A percentile compares a stretch with the other conserved stretches of the same genome.
These are phyloP conservation scores for Apogon hyalosoma DNA, from an alignment of 2,797 vertebrate genomes.

Conservation along the genomic window DNA sequence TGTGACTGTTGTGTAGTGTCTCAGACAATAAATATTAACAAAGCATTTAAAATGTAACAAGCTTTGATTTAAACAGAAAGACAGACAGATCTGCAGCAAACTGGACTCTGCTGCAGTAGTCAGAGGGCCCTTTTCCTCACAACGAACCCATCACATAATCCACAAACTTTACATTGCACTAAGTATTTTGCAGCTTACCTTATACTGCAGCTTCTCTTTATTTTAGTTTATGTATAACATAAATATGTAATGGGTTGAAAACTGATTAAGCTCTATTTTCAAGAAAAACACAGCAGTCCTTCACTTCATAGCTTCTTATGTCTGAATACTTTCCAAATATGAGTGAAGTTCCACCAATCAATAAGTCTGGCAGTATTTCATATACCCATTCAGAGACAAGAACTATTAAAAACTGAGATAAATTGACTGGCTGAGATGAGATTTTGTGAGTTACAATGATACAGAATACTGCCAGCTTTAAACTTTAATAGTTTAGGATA, in stretches of 20 bases:
- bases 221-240: constrained; percentile 60
- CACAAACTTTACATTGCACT: constrained; percentile 13
- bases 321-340: background rate
- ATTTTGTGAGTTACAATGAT: background rate
- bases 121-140: constrained; percentile 5
- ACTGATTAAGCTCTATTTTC: constrained; percentile 39
- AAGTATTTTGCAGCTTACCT: background rate
- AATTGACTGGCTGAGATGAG: background rate
- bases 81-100: constrained; percentile 27
- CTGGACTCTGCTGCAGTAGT: constrained; percentile 33
- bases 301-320: constrained; percentile 15
- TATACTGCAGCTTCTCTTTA: constrained; percentile 27
- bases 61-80: constrained; percentile 31
- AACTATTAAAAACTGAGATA: background rate
- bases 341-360: background rate
- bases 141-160: constrained; percentile 3
- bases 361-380: background rate
- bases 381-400: background rate
- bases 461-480: background rate
- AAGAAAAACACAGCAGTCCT: constrained; percentile 39
- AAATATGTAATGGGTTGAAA: constrained; percentile 55
- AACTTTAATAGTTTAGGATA: constrained; percentile 5
- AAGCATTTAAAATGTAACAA: constrained; percentile 34
- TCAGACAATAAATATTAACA: constrained; percentile 76
- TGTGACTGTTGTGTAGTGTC: constrained; percentile 76